phyloP scores from a whole-genome alignment of 2,888 invertebrate species.

The Ariolimax columbianus region DNA sequence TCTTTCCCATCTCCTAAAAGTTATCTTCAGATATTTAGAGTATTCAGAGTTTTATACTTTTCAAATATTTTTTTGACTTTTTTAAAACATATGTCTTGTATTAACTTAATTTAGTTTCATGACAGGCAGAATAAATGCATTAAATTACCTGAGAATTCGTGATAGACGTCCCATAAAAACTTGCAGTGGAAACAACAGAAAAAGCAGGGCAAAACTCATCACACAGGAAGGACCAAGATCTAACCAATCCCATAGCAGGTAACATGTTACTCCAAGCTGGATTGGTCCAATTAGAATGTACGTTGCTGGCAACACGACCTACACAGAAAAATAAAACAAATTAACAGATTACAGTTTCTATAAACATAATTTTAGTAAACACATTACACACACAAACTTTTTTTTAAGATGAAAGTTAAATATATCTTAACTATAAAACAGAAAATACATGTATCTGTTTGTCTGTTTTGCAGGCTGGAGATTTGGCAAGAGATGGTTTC shows the following conservation, averaged over 20 bases:
- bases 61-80: too few species aligned
- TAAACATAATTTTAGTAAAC: too few species aligned
- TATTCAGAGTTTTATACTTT: too few species aligned
- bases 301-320: conserved; percentile 66
- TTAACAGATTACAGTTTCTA: neutral
- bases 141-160: conserved; percentile 58
- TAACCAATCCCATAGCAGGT: conserved; percentile 63
- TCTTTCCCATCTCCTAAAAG: too few species aligned
- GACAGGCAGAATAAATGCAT: neutral
- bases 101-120: neutral
- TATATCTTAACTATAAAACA: too few species aligned
- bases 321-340: neutral
- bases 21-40: too few species aligned
- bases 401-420: too few species aligned
- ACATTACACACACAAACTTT: too few species aligned
- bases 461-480: too few species aligned
- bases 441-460: too few species aligned
- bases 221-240: conserved; percentile 61
- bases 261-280: conserved; percentile 59
- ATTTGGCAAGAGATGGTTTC: too few species aligned
- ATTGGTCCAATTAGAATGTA: conserved; percentile 67
- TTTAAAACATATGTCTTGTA: too few species aligned
- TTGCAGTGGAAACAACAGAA: conserved; percentile 62
- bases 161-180: conserved; percentile 63
- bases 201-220: conserved; percentile 58